These are phyloP conservation scores for Gallirallus australis DNA, from an alignment of 2,797 vertebrate genomes.

Conservation along the genomic window DNA sequence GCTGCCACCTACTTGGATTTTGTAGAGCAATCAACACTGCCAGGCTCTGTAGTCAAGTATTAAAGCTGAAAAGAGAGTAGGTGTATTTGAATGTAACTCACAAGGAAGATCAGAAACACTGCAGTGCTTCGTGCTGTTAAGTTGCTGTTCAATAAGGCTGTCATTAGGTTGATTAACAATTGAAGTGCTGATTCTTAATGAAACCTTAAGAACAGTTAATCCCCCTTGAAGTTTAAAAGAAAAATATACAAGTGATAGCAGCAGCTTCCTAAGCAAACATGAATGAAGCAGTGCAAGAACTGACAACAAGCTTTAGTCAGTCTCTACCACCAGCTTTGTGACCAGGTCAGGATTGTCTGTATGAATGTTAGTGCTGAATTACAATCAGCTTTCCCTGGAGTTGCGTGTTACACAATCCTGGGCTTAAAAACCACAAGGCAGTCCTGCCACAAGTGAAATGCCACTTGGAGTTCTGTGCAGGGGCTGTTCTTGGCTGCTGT, in stretches of 20 bases:
- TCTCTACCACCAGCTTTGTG: not conserved
- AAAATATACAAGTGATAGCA: not conserved
- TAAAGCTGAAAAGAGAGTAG: constrained; percentile 52
- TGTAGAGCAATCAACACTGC: constrained; percentile 34
- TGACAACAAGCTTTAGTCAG: not conserved
- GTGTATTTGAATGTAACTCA: constrained; percentile 50
- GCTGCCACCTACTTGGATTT: constrained; percentile 69
- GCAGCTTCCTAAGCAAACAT: not conserved
- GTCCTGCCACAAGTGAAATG: not conserved
- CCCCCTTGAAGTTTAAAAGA: constrained; percentile 15
- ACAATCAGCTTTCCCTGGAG: not conserved
- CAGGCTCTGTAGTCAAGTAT: constrained; percentile 62
- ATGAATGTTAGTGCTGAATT: not conserved
- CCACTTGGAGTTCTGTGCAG: not conserved
- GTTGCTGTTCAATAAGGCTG: not conserved
- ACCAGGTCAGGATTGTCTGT: not conserved
- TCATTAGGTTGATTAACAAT: constrained; percentile 36
- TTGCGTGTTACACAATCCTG: not conserved
- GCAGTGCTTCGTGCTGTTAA: not conserved
- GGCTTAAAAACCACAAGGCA: not conserved
- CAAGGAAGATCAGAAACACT: constrained; percentile 33
- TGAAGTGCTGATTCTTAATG: constrained; percentile 34
- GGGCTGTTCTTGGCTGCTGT: constrained; percentile 38
- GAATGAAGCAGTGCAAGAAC: not conserved
- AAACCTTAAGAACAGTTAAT: constrained; percentile 6